phyloP scores from a whole-genome alignment of 2,888 invertebrate species.

The Leucophenga montana region DNA sequence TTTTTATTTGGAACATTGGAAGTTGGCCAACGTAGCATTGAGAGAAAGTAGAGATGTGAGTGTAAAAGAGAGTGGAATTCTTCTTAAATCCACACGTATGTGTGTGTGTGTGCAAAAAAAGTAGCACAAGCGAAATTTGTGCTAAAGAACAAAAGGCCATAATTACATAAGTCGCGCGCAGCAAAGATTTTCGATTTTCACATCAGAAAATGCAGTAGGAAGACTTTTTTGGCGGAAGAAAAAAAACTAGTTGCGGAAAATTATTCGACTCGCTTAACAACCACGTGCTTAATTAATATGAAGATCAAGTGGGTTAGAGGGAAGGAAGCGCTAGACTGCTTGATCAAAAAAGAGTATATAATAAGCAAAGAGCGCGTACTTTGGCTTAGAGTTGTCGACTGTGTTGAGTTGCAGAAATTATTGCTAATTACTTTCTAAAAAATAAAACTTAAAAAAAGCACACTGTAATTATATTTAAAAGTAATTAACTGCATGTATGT shows the following conservation, averaged over 20 bases:
- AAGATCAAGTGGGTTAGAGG: neutral
- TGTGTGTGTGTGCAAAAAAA: constrained; percentile 32
- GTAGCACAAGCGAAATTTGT: constrained; percentile 34
- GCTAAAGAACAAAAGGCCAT: constrained; percentile 25
- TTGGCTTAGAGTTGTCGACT: constrained; percentile 3
- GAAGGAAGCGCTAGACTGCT: constrained; percentile 19
- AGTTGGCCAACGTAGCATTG: constrained; percentile 46
- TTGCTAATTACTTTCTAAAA: neutral
- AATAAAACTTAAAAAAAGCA: neutral
- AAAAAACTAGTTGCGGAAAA: constrained; percentile 29
- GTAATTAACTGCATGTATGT: too few species aligned
- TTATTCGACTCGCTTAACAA: constrained; percentile 48
- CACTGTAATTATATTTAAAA: neutral
- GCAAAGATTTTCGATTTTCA: constrained; percentile 30
- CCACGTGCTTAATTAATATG: constrained; percentile 55
- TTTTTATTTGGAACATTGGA: constrained; percentile 48
- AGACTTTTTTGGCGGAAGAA: constrained; percentile 13
- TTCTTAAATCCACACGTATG: constrained; percentile 5
- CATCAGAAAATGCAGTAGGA: neutral
- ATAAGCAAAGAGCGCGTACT: constrained; percentile 38
- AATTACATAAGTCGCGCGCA: constrained; percentile 23
- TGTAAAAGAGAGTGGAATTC: neutral
- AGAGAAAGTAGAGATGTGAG: too few species aligned
- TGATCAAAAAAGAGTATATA: constrained; percentile 11
- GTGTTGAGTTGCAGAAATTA: neutral